Percentiles rank a stretch among this genome's conserved stretches.
phyloP scores from a whole-genome alignment of 2,113 vertebrate genomes.

The Menura novaehollandiae region DNA sequence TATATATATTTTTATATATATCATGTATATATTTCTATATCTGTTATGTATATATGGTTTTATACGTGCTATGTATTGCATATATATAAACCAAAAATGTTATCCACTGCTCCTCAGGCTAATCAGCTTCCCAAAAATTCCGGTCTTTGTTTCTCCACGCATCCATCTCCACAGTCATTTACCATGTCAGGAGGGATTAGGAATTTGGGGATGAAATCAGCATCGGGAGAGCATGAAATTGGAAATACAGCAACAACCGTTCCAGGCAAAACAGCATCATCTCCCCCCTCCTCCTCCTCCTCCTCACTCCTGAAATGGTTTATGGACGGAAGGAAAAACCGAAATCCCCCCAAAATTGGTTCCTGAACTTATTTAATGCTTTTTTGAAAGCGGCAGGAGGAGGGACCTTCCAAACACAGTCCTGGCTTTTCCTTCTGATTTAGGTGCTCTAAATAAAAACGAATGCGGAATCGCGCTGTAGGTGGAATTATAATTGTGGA shows the following conservation, averaged over 20 bases:
- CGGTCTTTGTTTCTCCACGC: neutral
- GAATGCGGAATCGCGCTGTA: neutral
- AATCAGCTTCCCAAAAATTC: neutral
- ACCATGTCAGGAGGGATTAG: neutral
- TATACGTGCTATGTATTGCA: fast-evolving
- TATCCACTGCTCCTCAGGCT: neutral
- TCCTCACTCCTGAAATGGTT: neutral
- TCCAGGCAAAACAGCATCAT: neutral
- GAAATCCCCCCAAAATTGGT: neutral
- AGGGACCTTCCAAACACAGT: neutral
- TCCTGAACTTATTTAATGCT: neutral
- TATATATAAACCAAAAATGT: neutral
- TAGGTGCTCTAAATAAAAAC: neutral
- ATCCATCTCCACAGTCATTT: neutral
- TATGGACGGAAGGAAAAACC: neutral
- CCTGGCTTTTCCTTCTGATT: neutral
- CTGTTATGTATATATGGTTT: neutral
- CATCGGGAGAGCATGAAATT: neutral
- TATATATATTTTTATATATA: neutral
- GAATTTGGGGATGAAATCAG: neutral
- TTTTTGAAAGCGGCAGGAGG: neutral
- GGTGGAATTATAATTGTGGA: neutral
- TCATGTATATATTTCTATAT: neutral
- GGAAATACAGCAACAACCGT: neutral
- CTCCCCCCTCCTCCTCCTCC: no score